Conservation (phyloP, 2,888 invertebrate species). For the Pseudococcus longispinus region DNA sequence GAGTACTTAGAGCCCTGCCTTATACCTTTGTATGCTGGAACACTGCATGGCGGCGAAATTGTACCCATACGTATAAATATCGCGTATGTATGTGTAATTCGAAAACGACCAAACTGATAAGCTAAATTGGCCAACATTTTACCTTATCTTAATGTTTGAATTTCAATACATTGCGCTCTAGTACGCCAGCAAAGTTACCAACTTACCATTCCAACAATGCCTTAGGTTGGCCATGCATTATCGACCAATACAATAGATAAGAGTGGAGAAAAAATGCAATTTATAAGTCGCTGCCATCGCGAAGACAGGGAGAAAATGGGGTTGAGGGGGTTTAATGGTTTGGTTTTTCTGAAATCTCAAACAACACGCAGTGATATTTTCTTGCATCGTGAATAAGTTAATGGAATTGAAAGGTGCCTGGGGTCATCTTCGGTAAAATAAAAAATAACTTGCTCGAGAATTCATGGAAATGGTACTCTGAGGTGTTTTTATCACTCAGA, state of each 20-base stretch:
- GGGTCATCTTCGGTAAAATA: too few species aligned
- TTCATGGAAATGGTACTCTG: too few species aligned
- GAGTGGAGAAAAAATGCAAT: background rate
- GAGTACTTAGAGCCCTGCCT: too few species aligned
- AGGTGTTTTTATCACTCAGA: too few species aligned
- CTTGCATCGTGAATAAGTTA: too few species aligned
- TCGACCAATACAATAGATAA: background rate
- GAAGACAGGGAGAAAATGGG: background rate
- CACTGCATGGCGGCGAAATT: background rate
- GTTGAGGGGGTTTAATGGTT: too few species aligned
- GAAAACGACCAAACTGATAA: background rate
- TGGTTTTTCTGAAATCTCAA: too few species aligned
- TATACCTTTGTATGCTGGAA: too few species aligned
- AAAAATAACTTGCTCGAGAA: too few species aligned
- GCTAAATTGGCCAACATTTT: constrained; percentile 26
- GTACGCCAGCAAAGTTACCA: background rate
- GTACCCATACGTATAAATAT: background rate
- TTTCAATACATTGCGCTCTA: constrained; percentile 1
- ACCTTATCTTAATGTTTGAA: constrained; percentile 42
- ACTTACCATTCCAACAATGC: background rate
- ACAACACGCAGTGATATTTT: too few species aligned
- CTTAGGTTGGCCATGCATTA: background rate
- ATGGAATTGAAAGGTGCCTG: too few species aligned
- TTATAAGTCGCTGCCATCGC: background rate
- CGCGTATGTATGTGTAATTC: constrained; percentile 2